A percentile compares a stretch with the other conserved stretches of the same genome.
Conservation (phyloP, 2,113 vertebrate species). For the Rhizomys pruinosus region DNA sequence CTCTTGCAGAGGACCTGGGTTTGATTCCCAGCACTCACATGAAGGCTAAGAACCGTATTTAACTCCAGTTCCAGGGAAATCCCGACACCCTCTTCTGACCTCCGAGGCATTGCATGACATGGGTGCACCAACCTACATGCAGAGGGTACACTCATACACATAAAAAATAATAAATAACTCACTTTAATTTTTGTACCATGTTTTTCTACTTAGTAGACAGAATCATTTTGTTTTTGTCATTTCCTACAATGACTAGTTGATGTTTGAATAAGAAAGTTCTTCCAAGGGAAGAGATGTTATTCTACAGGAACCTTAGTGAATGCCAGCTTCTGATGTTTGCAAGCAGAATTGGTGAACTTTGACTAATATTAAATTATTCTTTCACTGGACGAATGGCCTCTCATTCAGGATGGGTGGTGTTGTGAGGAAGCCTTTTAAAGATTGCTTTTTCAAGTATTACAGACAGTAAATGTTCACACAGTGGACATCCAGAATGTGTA, state of each 20-base stretch:
- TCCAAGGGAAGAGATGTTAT: constrained; percentile 14
- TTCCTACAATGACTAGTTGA: neutral
- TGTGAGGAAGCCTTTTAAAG: constrained; percentile 42
- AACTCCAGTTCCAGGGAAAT: too few species aligned
- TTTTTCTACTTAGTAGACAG: too few species aligned
- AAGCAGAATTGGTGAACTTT: constrained; percentile 24
- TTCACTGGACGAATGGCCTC: constrained; percentile 41
- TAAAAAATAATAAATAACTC: too few species aligned
- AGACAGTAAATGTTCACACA: neutral
- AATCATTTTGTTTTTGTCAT: neutral
- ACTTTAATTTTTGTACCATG: neutral
- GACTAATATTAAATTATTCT: constrained; percentile 63
- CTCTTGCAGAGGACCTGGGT: too few species aligned
- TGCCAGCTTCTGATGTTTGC: constrained; percentile 38
- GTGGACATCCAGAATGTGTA: neutral
- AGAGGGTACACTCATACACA: too few species aligned
- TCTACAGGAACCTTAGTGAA: neutral
- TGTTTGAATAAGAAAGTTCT: constrained; percentile 13
- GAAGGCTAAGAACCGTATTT: too few species aligned
- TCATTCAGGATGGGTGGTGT: neutral
- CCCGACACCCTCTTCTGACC: too few species aligned
- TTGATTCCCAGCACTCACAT: too few species aligned
- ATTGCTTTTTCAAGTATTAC: constrained; percentile 28
- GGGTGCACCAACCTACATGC: too few species aligned
- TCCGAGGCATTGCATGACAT: too few species aligned